These are phyloP conservation scores for Podotricha telesiphe DNA, from an alignment of 2,888 invertebrate genomes.

Conservation along the genomic window DNA sequence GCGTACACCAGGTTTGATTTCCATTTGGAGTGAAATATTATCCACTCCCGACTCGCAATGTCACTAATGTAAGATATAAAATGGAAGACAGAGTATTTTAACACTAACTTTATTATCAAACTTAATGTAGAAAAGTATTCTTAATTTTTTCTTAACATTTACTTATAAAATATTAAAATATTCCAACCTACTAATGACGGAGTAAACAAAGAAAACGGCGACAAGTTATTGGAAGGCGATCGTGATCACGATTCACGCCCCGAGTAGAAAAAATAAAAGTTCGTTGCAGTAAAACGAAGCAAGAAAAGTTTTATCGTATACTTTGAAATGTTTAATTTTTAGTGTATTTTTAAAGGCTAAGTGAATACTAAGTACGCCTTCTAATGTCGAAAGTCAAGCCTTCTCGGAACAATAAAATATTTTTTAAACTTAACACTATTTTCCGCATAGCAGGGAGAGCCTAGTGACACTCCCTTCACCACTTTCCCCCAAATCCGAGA, in stretches of 20 bases:
- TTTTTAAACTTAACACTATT: no score
- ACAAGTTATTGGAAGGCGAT: conserved; percentile 24
- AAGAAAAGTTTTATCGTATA: conserved; percentile 11
- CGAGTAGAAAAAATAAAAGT: neutral
- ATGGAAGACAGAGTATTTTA: no score
- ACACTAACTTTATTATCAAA: no score
- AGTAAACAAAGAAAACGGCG: conserved; percentile 25
- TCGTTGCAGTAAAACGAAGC: conserved; percentile 1
- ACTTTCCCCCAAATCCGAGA: no score
- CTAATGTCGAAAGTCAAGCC: neutral
- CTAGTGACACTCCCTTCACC: no score
- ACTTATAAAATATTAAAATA: conserved; percentile 1
- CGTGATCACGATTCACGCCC: conserved; percentile 26
- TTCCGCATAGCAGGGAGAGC: neutral
- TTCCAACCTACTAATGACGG: conserved; percentile 9
- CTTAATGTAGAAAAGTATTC: no score
- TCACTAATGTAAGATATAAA: no score
- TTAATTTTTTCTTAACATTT: no score
- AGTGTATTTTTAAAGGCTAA: neutral
- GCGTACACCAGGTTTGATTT: no score
- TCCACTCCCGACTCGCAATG: no score
- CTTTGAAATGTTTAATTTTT: conserved; percentile 19
- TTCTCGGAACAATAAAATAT: no score
- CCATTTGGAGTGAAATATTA: no score
- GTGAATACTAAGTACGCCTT: neutral